These are phyloP conservation scores for Onychomys torridus DNA, from an alignment of 2,797 vertebrate genomes.

Conservation along the genomic window DNA sequence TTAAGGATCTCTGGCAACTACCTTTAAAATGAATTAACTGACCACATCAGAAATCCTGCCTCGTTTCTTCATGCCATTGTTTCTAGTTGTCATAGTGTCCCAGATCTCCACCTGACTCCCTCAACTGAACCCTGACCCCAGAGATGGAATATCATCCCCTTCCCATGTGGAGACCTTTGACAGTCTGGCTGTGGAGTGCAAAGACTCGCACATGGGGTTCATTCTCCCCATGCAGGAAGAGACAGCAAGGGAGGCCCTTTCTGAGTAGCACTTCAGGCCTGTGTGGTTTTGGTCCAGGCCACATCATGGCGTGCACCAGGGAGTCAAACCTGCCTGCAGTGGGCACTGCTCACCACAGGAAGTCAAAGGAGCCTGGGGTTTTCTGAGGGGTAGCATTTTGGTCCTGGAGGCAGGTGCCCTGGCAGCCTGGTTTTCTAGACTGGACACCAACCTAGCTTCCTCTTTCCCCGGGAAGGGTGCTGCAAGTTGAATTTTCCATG, in stretches of 20 bases:
- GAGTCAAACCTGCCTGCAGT: neutral
- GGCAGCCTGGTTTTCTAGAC: neutral
- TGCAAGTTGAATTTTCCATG: neutral
- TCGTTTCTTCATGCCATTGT: neutral
- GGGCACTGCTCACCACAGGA: neutral
- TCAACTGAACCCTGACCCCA: neutral
- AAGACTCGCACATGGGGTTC: neutral
- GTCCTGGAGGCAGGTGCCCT: neutral
- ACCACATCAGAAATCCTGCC: neutral
- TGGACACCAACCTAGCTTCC: neutral
- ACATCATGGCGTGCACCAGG: accelerated
- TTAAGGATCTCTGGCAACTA: conserved; percentile 17
- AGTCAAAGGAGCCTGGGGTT: neutral
- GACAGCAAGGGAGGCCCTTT: neutral
- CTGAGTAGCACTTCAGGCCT: neutral
- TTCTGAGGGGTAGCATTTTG: neutral
- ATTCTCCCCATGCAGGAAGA: neutral
- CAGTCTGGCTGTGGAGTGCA: too few species aligned
- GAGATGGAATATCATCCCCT: neutral
- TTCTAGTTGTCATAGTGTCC: too few species aligned
- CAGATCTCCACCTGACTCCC: neutral
- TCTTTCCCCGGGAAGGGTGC: neutral
- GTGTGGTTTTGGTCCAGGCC: too few species aligned
- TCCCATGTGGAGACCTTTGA: accelerated
- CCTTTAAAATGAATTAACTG: conserved; percentile 52